Percentiles rank a stretch among this genome's conserved stretches.
Evolutionary conservation across 2,113 vertebrate species (phyloP).

Genomic region (Xiphorhynchus elegans): DNA sequence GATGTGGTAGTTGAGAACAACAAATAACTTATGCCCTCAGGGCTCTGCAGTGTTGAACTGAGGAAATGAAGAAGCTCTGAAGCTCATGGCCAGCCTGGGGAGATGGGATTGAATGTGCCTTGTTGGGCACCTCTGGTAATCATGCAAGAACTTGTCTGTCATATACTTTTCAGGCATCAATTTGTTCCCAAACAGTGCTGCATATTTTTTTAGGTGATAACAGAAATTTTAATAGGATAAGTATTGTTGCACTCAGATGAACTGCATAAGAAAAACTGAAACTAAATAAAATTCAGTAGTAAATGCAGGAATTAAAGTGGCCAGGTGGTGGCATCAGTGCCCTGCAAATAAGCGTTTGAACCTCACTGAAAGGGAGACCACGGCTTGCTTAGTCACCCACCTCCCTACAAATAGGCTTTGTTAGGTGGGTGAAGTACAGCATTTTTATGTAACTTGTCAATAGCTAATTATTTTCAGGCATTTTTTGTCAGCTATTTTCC

Average conservation of each 20-base stretch:
- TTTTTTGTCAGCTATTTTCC: background rate
- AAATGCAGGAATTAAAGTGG: background rate
- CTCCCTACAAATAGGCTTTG: background rate
- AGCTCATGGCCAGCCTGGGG: background rate
- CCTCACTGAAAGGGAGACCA: rapidly evolving
- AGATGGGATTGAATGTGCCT: background rate
- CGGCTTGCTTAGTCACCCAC: background rate
- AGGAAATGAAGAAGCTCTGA: background rate
- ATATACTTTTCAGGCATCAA: background rate
- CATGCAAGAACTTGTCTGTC: background rate
- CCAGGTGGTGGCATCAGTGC: conserved; percentile 14
- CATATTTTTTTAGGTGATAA: background rate
- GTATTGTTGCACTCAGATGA: background rate
- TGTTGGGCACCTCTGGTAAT: background rate
- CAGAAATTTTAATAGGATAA: background rate
- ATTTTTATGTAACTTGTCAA: background rate
- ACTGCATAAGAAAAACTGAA: background rate
- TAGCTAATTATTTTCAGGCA: background rate
- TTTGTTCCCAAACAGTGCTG: background rate
- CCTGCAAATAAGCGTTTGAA: background rate
- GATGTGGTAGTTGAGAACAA: background rate
- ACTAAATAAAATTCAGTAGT: background rate
- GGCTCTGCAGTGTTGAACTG: background rate
- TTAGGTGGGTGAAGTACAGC: background rate
- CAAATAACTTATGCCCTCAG: background rate